Evolutionary conservation across 2,888 invertebrate species (phyloP).

Genomic region (Panopea generosa): DNA sequence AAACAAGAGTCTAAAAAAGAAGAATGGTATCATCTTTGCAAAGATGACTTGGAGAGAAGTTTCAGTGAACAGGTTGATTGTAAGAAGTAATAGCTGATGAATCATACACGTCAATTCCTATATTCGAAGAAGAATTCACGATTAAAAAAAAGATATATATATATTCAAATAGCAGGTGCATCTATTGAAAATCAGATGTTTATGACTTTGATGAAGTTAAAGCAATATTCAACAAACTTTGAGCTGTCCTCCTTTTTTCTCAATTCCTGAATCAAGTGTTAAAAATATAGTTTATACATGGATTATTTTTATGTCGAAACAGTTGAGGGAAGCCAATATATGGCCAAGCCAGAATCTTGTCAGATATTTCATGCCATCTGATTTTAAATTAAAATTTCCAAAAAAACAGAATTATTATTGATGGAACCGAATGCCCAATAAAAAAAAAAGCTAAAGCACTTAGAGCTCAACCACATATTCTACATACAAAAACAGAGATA

Average conservation of each 20-base stretch:
- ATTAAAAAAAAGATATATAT: no score
- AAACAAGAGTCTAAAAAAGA: no score
- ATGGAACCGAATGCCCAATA: slow-evolving; percentile 70
- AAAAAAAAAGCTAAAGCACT: slow-evolving; percentile 61
- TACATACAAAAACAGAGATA: slow-evolving; percentile 71
- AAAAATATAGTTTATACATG: slow-evolving; percentile 32
- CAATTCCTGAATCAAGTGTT: slow-evolving; percentile 12
- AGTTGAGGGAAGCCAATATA: slow-evolving; percentile 51
- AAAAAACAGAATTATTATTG: slow-evolving; percentile 61
- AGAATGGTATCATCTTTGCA: no score
- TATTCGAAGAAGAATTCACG: no score
- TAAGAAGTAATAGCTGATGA: no score
- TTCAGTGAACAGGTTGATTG: no score
- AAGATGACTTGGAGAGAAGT: no score
- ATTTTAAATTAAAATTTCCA: slow-evolving; percentile 63
- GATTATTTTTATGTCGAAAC: slow-evolving; percentile 28
- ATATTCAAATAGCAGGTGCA: no score
- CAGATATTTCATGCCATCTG: slow-evolving; percentile 46
- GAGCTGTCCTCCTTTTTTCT: slow-evolving; percentile 23
- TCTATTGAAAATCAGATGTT: no score
- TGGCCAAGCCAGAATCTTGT: slow-evolving; percentile 61
- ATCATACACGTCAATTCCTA: no score
- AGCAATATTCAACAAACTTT: no score
- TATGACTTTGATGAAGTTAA: no score
- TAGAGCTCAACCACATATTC: slow-evolving; percentile 62